Percentiles rank a stretch among this genome's conserved stretches.
These are phyloP conservation scores for Neoitamus cyanurus DNA, from an alignment of 2,888 invertebrate species.

Conservation along the genomic window DNA sequence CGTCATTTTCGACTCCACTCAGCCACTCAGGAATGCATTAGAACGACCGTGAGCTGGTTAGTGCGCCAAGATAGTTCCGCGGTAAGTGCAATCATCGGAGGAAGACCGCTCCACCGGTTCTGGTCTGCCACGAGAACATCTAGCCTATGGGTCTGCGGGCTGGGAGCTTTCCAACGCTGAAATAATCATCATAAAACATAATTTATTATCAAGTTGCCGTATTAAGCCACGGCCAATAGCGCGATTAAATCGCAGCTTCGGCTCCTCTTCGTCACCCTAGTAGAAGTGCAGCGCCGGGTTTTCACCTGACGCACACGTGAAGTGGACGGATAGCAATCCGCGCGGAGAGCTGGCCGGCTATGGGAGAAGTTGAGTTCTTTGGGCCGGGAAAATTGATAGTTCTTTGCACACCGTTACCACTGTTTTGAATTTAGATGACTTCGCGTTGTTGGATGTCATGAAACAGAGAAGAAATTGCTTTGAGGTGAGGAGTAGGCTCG, in stretches of 20 bases:
- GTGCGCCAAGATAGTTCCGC: neutral
- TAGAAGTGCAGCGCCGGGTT: neutral
- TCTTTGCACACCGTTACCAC: neutral
- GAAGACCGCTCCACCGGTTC: neutral
- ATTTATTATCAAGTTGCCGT: constrained; percentile 33
- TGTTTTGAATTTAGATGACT: constrained; percentile 1
- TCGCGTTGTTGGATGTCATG: neutral
- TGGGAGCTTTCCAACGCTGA: constrained; percentile 11
- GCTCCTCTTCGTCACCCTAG: neutral
- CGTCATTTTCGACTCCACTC: neutral
- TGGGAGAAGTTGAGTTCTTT: neutral
- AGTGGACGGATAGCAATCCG: neutral
- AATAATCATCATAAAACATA: constrained; percentile 48
- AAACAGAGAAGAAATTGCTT: neutral
- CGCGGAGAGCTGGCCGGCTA: neutral
- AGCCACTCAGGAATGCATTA: neutral
- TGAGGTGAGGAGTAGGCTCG: neutral
- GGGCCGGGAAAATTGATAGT: neutral
- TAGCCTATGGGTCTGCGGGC: neutral
- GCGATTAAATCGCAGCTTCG: constrained; percentile 35
- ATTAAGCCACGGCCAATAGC: neutral
- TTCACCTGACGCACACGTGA: neutral
- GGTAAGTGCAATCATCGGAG: neutral
- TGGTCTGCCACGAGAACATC: neutral
- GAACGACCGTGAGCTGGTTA: neutral